Conservation (phyloP, 2,888 invertebrate species). For the Salpingus planirostris region DNA sequence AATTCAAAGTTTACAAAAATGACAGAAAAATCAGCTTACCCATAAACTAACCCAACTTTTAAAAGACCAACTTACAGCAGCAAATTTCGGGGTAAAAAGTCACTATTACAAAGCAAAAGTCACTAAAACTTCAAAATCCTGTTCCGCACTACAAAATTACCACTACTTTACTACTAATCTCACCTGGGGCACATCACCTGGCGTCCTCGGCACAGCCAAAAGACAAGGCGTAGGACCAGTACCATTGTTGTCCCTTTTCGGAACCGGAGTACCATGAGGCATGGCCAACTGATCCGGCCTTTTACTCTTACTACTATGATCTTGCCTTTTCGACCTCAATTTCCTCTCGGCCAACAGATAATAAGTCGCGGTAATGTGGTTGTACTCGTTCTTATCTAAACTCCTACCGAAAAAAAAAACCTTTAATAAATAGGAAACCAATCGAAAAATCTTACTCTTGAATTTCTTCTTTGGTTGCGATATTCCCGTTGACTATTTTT, state of each 20-base stretch:
- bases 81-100: too few relatives aligned
- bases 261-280: conserved; percentile 27
- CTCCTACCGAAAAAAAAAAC: conserved; percentile 63
- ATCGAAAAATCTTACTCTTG: conserved; percentile 53
- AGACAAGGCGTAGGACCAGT: conserved; percentile 35
- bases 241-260: conserved; percentile 30
- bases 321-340: conserved; percentile 68
- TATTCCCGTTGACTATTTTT: conserved; percentile 92
- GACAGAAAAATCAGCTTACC: too few relatives aligned
- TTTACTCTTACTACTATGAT: conserved; percentile 43
- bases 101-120: too few relatives aligned
- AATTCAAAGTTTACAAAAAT: too few relatives aligned
- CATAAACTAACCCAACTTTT: too few relatives aligned
- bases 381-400: conserved; percentile 91
- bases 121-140: not conserved
- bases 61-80: too few relatives aligned
- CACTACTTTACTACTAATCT: too few relatives aligned
- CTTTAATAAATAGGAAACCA: conserved; percentile 4
- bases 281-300: conserved; percentile 40
- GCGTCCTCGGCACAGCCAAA: conserved; percentile 56
- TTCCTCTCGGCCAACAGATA: conserved; percentile 92
- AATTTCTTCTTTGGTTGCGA: conserved; percentile 91
- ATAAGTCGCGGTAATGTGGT: conserved; percentile 97
- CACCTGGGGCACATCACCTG: conserved; percentile 61
- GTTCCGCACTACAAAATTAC: too few relatives aligned